A percentile compares a stretch with the other conserved stretches of the same genome.
Conservation (phyloP, 2,113 vertebrate species). For the Crotalus tigris region DNA sequence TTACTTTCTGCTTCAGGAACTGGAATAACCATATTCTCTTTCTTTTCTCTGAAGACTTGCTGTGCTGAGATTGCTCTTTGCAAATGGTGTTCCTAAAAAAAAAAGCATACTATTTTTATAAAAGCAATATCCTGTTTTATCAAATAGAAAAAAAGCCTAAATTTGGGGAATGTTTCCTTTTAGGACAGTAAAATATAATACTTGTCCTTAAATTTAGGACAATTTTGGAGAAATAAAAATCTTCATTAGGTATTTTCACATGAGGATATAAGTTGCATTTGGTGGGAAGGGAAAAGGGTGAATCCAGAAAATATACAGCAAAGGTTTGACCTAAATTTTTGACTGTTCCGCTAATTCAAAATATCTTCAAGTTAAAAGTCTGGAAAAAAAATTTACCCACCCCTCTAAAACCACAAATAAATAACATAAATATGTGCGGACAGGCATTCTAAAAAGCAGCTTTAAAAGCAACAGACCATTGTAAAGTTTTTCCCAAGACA, state of each 20-base stretch:
- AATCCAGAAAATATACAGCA: not conserved
- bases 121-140: not conserved
- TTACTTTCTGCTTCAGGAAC: constrained; percentile 91
- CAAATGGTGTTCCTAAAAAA: constrained; percentile 89
- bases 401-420: constrained; percentile 2
- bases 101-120: not conserved
- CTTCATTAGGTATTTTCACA: not conserved
- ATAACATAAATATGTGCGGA: not conserved
- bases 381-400: not conserved
- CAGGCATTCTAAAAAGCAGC: not conserved
- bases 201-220: not conserved
- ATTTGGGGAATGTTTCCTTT: not conserved
- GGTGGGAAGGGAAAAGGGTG: no score
- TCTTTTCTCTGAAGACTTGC: constrained; percentile 93
- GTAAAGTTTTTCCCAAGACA: not conserved
- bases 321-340: not conserved
- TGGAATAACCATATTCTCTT: constrained; percentile 94
- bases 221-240: not conserved
- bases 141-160: not conserved
- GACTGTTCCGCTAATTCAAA: not conserved
- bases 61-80: constrained; percentile 93
- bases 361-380: not conserved
- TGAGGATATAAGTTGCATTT: not conserved
- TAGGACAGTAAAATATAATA: not conserved
- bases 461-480: not conserved